Base-by-base conservation (phyloP, 2,113 vertebrate species). In the Amia ocellicauda region DNA sequence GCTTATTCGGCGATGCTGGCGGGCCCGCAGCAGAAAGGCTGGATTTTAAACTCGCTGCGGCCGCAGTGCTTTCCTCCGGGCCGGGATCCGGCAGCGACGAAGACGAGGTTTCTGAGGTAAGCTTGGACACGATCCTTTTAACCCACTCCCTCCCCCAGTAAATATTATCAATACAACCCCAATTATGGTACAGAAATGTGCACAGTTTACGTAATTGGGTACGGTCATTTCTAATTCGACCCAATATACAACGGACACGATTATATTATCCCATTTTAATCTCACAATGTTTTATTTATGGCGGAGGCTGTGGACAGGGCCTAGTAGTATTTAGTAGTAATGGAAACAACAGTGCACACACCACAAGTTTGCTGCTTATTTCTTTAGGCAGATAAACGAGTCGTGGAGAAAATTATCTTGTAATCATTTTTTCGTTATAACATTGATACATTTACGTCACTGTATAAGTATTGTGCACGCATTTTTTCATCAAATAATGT, bases 101-200 rank as follows among this genome's bases (percentile, higher is more conserved):
- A 83, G 94, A 97, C 89, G 94, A 97, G 85, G 94, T 97, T 83
- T 96, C 94, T 77, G 94, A 97, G 93, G 94, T 97, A 81, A 84
- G 68, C 60, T 67, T 22, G 54, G 31, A 20, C 7, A 22, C 3
- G 20, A 20, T 20, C 20, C 19, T 27, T 57, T 26, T 24, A 53
- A 13, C 50, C 62, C n/a, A 13, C 63, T 17, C 58, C 53, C 62
- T 55, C 56, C 59, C 59, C 43, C 45, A 17, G 13, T 13, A 24
- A 55, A 60, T 28, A 28, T 47, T 52, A 56, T 26, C n/a, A 36
- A 51, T 55, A 62, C 59, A 60, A 60, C 20, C 49, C 17, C 13
- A 14, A 20, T 28, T 55, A 54, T 22, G 43, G 8, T 7, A 26
- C 58, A 19, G 23, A 36, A 28, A 45, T 17, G 65, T 17, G 23